Evolutionary conservation across 2,888 invertebrate genomes (phyloP), one percentile per base, ranked within the genome.

Genomic region (Lepidochitona cinerea): DNA sequence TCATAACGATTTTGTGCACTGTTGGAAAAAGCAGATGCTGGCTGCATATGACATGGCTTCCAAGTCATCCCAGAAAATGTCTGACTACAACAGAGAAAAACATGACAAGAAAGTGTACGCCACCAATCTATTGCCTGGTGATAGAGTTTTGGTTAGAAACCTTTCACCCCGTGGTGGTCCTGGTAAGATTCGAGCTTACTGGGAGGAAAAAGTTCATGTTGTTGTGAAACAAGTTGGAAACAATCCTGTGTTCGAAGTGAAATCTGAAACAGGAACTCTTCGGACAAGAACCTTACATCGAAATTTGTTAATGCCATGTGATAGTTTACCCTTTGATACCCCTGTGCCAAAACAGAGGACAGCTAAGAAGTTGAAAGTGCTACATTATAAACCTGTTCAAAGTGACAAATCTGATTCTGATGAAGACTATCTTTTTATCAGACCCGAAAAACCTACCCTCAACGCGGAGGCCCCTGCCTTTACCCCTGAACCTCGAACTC

Each of bases 221-320:
- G 68, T 75, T 3, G 9, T 41, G 26, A 33, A 33, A 14, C 71
- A 64, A 12, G 67, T 52, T 26, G 32, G 35, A 29, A 72, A 75
- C 35, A 75, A 68, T 54, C 75, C 72, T 37, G 75, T 75, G 53
- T 72, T 37, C 37, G 32, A 64, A 26, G 75, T 72, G 1, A 14
- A 52, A 53, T n/a, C 26, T 9, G 70, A 68, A 64, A 23, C 29
- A 32, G 72, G 69, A 32, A 64, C 37, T 32, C 68, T 49, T 37
- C 9, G 41, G 7, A 66, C 33, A 9, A 36, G 66, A n/a, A 53
- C 32, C 6, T 36, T 74, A 12, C 68, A 71, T 37, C 67, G 71
- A 12, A 71, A 74, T 41, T 32, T 71, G 65, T 33, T 52, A 6
- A 68, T 73, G 29, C 65, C 49, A n/a, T 73, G 66, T 36, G 7